Evolutionary conservation across 2,113 vertebrate species (phyloP).

Genomic region (Callospermophilus lateralis): DNA sequence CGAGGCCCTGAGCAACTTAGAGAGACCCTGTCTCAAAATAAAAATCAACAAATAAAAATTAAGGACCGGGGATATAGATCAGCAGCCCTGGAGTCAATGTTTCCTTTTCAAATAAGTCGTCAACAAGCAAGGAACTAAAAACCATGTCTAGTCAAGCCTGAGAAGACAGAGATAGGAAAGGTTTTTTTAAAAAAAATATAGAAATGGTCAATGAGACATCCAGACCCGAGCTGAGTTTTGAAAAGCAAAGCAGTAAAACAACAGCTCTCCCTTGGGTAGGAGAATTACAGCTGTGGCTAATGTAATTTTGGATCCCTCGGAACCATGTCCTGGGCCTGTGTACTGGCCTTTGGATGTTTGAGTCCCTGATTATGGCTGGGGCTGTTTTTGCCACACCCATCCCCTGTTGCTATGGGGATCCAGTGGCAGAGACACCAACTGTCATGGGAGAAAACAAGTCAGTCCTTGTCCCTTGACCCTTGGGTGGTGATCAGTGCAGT

Average conservation of each 20-base stretch:
- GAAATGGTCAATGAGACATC: constrained; percentile 50
- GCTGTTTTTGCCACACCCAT: neutral
- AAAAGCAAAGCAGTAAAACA: neutral
- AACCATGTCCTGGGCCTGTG: neutral
- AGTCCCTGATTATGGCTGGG: neutral
- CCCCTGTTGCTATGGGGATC: accelerated
- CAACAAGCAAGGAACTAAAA: constrained; percentile 54
- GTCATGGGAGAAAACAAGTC: neutral
- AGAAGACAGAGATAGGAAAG: constrained; percentile 60
- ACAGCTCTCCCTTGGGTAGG: neutral
- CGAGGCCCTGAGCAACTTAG: too few species aligned
- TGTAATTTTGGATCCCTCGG: neutral
- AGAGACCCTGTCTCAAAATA: too few species aligned
- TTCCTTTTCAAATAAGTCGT: constrained; percentile 58
- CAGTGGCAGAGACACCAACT: neutral
- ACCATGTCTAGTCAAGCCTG: constrained; percentile 39
- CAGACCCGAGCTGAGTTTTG: constrained; percentile 35
- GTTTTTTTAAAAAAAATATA: neutral
- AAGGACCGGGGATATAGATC: too few species aligned
- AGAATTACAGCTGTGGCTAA: neutral
- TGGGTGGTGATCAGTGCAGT: neutral
- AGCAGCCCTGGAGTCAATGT: neutral
- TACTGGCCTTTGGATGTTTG: neutral
- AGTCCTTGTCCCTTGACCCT: neutral
- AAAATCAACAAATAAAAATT: neutral